Percentiles rank a stretch among this genome's conserved stretches.
These are phyloP conservation scores for Pogonomyrmex barbatus DNA, from an alignment of 1,140 invertebrate species.

Conservation along the genomic window DNA sequence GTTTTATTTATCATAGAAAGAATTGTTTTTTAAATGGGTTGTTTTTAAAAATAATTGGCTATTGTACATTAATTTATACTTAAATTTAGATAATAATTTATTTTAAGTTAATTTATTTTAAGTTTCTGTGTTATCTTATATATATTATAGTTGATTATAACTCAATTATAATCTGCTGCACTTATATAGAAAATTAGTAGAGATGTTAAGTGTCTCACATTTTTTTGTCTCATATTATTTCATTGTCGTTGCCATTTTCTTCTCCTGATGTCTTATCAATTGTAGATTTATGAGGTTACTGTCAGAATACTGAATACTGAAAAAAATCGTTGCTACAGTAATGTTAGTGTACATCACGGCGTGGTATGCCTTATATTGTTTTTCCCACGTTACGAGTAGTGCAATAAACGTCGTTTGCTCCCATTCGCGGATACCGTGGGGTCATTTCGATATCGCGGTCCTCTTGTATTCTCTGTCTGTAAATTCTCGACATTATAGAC, in stretches of 20 bases:
- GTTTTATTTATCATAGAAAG: not conserved
- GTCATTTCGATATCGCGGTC: slow-evolving; percentile 39
- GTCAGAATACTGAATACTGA: slow-evolving; percentile 51
- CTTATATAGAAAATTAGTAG: not conserved
- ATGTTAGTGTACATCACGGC: not conserved
- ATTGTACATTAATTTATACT: not conserved
- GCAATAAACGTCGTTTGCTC: slow-evolving; percentile 54
- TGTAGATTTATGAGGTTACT: slow-evolving; percentile 72
- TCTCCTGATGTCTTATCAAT: slow-evolving; percentile 67
- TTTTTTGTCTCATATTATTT: slow-evolving; percentile 53
- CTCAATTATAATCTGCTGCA: not conserved
- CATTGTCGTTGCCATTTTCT: slow-evolving; percentile 50
- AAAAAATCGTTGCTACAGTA: slow-evolving; percentile 39
- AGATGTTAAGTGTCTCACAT: slow-evolving; percentile 6
- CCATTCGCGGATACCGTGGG: slow-evolving; percentile 39
- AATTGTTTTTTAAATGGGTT: not conserved
- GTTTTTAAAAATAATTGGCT: not conserved
- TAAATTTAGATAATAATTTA: not conserved
- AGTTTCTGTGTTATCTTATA: not conserved
- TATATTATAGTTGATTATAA: too few species aligned
- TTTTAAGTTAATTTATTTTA: slow-evolving; percentile 30
- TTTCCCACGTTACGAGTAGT: slow-evolving; percentile 55
- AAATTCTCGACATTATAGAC: slow-evolving; percentile 61
- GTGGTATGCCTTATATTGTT: slow-evolving; percentile 44
- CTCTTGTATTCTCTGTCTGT: slow-evolving; percentile 48